Evolutionary conservation across 2,888 invertebrate genomes (phyloP), one percentile per base, ranked within the genome.

Genomic region (Pandemis cinnamomeana): DNA sequence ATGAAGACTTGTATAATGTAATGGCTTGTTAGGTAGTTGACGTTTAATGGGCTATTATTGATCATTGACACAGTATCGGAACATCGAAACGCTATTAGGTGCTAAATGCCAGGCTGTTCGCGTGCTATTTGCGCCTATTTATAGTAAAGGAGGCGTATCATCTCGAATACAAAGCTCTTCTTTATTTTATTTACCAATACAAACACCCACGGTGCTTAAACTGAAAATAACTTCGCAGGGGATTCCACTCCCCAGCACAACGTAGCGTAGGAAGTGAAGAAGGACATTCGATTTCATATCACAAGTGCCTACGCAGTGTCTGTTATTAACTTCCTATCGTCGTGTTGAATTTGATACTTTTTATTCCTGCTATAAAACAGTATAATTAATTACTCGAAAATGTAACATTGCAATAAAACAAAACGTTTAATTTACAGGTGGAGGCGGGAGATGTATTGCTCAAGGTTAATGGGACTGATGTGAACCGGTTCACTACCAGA

Each of bases 391-490:
- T 55, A 55, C 13, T 53, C 55, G 15, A 46, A 68, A 62, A 67
- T 72, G 46, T 15, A 27, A 61, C 53, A 48, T 15, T 20, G 48
- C 60, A 70, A 41, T 74, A 71, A 67, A 71, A 55, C 7, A n/a
- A 66, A 74, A 66, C 84, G 84, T 90, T 89, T 84, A 80, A 87
- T 96, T 74, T 96, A 81, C 96, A 98, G 98, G 97, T 98, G 87
- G 98, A 98, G 95, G 97, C 98, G 86, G 98, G 98, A 84, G 98
- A 98, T 95, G 97, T 98, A 87, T 97, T 98, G 94, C 95, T 98
- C 92, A 97, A 97, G 96, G 97, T 98, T 89, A 98, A 98, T 95
- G 98, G 97, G 95, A 97, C 97, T 88, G 98, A 98, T 95, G 98
- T 98, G 87, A 97, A 97, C 95, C 96, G 97, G 94, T 97, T 97